A percentile compares a stretch with the other conserved stretches of the same genome.
phyloP scores from a whole-genome alignment of 2,113 vertebrate species.

The Gulo gulo region DNA sequence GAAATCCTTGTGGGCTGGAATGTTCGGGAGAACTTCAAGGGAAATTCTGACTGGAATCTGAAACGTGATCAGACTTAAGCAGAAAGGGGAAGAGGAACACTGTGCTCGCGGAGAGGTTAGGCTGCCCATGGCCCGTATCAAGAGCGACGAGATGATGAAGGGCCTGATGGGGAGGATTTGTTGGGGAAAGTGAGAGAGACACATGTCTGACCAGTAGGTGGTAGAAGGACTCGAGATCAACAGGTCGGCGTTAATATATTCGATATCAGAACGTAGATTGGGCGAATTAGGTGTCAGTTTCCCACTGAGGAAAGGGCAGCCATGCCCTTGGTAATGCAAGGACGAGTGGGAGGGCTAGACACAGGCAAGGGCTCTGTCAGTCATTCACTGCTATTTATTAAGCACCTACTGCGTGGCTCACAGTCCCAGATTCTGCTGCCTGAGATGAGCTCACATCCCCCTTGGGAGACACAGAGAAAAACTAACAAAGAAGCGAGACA shows the following conservation, averaged over 20 bases:
- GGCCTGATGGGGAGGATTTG: background rate
- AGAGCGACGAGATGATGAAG: background rate
- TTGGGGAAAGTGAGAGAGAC: background rate
- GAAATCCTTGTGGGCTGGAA: background rate
- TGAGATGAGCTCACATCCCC: background rate
- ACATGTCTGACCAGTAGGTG: background rate
- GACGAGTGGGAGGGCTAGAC: background rate
- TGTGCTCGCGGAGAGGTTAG: background rate
- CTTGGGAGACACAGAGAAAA: background rate
- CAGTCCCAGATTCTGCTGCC: background rate
- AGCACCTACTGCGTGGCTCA: background rate
- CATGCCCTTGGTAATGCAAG: background rate
- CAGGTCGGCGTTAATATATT: background rate
- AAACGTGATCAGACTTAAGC: background rate
- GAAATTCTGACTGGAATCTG: background rate
- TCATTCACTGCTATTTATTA: background rate
- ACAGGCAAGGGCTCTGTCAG: background rate
- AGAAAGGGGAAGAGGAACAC: background rate
- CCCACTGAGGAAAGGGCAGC: background rate
- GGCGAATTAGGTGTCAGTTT: background rate
- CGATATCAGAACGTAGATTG: background rate
- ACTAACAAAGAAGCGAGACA: background rate
- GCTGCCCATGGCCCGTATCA: background rate
- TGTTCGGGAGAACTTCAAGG: background rate
- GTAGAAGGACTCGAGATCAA: background rate